Percentiles rank a stretch among this genome's conserved stretches.
phyloP scores from a whole-genome alignment of 1,140 invertebrate genomes.

The Lithobius niger region DNA sequence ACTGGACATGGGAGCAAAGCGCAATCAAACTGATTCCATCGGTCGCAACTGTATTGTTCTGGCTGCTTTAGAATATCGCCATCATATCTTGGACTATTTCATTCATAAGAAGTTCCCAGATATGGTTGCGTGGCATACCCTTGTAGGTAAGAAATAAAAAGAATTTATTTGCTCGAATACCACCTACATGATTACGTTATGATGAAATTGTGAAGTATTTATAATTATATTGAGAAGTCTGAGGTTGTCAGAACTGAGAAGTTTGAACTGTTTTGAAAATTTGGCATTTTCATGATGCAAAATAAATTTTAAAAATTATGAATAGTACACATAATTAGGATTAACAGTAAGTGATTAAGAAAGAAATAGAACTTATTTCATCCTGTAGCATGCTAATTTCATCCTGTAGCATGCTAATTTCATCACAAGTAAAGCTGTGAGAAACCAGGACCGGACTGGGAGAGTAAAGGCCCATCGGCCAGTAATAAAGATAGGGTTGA shows the following conservation, averaged over 20 bases:
- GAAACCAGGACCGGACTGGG: too few relatives aligned
- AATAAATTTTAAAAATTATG: neutral
- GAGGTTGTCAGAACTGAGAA: neutral
- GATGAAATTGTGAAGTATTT: neutral
- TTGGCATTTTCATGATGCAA: neutral
- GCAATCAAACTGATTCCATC: neutral
- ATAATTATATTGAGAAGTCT: neutral
- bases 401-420: too few relatives aligned
- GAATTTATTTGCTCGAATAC: too few relatives aligned
- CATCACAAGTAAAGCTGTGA: too few relatives aligned
- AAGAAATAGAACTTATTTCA: too few relatives aligned
- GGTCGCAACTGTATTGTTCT: conserved; percentile 5
- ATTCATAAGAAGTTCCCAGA: neutral
- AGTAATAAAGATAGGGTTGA: too few relatives aligned
- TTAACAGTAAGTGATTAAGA: too few relatives aligned
- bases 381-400: too few relatives aligned
- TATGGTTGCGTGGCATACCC: conserved; percentile 2
- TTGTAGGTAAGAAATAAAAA: neutral
- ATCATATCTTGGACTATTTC: conserved; percentile 1
- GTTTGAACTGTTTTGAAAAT: neutral
- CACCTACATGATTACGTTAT: too few relatives aligned
- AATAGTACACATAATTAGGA: neutral
- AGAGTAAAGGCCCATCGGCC: too few relatives aligned
- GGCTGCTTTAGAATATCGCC: conserved; percentile 1
- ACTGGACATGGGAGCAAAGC: conserved; percentile 2